Conservation (phyloP, 2,113 vertebrate genomes). For the Orthonyx spaldingii region DNA sequence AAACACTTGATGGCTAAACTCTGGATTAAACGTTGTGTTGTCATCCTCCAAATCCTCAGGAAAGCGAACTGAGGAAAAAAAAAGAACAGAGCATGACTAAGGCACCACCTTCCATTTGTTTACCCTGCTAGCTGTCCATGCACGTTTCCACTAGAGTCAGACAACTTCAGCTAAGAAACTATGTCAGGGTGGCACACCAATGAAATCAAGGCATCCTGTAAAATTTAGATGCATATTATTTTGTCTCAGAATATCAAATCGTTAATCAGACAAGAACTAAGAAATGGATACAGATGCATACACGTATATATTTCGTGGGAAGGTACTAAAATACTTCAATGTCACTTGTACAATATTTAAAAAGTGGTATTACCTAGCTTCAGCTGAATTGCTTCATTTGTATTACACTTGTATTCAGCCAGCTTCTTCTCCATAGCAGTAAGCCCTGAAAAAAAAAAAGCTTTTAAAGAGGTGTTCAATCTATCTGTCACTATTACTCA, state of each 20-base stretch:
- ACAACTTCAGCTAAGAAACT: not conserved
- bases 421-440: conserved; percentile 95
- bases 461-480: not conserved
- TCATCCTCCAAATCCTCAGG: conserved; percentile 95
- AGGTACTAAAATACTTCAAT: not conserved
- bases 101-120: not conserved
- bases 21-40: conserved; percentile 90
- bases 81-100: not conserved
- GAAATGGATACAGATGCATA: not conserved
- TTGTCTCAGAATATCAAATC: not conserved
- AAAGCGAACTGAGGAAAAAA: conserved; percentile 82
- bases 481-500: not conserved
- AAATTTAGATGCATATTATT: not conserved
- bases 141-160: not conserved
- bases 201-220: not conserved
- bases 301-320: not conserved
- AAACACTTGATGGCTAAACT: conserved; percentile 94
- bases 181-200: not conserved
- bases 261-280: not conserved
- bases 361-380: conserved; percentile 83
- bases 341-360: not conserved
- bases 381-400: conserved; percentile 93
- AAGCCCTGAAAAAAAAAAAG: conserved; percentile 69
- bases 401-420: conserved; percentile 96
- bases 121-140: not conserved